Base-by-base conservation (phyloP, 2,888 invertebrate species). In the Agapetus fuscipes region DNA sequence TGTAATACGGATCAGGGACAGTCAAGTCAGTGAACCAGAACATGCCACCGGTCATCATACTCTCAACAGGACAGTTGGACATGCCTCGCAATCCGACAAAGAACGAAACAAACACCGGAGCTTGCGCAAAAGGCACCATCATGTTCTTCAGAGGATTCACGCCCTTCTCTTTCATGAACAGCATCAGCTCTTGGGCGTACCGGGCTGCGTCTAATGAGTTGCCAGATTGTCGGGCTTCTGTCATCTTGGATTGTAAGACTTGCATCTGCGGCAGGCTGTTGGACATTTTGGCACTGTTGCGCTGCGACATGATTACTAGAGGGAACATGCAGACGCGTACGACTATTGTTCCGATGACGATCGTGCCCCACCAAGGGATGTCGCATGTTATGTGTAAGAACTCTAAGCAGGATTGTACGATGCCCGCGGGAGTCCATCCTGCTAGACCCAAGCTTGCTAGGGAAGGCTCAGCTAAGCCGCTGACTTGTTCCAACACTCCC, bases 11-110 rank as follows among this genome's bases (percentile, higher is more conserved):
- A 68, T 98, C 98, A 2, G 85, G 74, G 7, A 89, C 60, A 1
- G 95, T 93, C 30, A 98, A 72, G 70, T 99, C 94, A 3, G 75
- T 67, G 58, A 98, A 95, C 97, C 97, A 98, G 52, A 74, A 79
- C 1, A 90, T 50, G 1, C 98, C 98, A 17, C 97, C 97, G 1
- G 76, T 69, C 47, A 77, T 74, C 74, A 97, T 74, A 56, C 93
- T 93, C 28, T 89, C 90, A 24, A 98, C 86, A 2, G 95, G 96
- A 17, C 83, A 74, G 54, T 82, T 83, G 1, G 91, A 80, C 95
- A 98, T 95, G 48, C 76, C 68, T 51, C 89, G 73, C 31, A 98
- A 62, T 0, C 83, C 90, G 64, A 88, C 74, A 57, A 95, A 97
- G 58, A 93, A 86, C 1, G 95, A 93, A 46, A 96, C 63, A 58